phyloP scores from a whole-genome alignment of 1,140 invertebrate species.

The Trachelipus rathkii region DNA sequence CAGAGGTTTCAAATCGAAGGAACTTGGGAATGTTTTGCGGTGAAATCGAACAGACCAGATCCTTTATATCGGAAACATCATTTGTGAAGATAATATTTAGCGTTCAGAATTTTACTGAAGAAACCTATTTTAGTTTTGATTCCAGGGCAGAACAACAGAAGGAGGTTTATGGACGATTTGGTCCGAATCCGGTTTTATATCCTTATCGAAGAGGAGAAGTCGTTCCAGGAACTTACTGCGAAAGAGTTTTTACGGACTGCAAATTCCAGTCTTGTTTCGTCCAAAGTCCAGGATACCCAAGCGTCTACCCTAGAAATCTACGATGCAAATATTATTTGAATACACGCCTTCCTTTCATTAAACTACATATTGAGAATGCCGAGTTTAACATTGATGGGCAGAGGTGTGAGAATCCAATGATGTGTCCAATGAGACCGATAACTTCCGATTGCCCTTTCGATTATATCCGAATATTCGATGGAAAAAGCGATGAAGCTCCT shows the following conservation, averaged over 20 bases:
- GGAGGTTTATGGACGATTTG: constrained; percentile 67
- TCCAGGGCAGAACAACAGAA: constrained; percentile 79
- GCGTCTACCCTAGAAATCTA: constrained; percentile 78
- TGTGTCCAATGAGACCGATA: constrained; percentile 84
- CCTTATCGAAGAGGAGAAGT: constrained; percentile 81
- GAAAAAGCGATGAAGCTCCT: constrained; percentile 75
- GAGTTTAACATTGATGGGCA: constrained; percentile 91
- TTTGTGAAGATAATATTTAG: constrained; percentile 85
- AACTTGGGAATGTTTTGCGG: constrained; percentile 85
- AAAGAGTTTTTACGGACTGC: constrained; percentile 68
- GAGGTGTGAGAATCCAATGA: constrained; percentile 88
- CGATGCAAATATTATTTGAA: constrained; percentile 85
- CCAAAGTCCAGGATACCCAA: constrained; percentile 74
- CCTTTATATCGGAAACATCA: constrained; percentile 88
- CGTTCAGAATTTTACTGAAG: constrained; percentile 85
- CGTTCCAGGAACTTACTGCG: constrained; percentile 74
- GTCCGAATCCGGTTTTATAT: constrained; percentile 85
- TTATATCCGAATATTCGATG: constrained; percentile 83
- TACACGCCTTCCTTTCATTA: constrained; percentile 79
- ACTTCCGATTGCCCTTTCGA: constrained; percentile 84
- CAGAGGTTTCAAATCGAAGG: constrained; percentile 76
- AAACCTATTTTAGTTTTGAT: constrained; percentile 74
- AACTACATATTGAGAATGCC: constrained; percentile 85
- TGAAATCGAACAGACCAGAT: constrained; percentile 85
- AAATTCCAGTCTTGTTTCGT: constrained; percentile 57